Evolutionary conservation across 2,113 vertebrate genomes (phyloP), one percentile per base, ranked within the genome.

Genomic region (Nerophis ophidion): DNA sequence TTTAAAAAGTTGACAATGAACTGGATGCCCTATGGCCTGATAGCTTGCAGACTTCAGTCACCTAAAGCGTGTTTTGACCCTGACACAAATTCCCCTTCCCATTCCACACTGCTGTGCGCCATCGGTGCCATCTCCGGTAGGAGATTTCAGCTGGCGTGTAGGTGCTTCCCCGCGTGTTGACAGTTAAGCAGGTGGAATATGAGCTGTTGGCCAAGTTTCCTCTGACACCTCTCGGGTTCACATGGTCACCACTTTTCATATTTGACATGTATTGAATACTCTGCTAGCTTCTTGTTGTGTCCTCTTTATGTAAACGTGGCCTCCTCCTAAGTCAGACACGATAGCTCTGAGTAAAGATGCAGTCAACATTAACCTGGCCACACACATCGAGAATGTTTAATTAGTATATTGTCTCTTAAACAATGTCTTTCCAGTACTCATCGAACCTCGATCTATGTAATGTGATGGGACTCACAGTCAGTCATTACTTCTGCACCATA

Each of bases 101-200:
- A 51, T 66, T 63, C 33, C 65, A 15, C 35, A 49, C 56, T 46
- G 46, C 58, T 7, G 19, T 57, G 63, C 5, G 3, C 50, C 68
- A 54, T 81, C 47, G 55, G 75, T 72, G 60, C 54, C 61, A 56
- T 79, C 61, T 72, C 51, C 60, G 68, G 70, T 79, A 58, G 79
- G 79, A 76, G 62, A 72, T 79, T 76, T 73, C 72, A 81, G 65
- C 63, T 59, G 52, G 65, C 60, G 65, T 75, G 80, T 60, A 65
- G 80, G 72, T 77, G 74, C 60, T 84, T 83, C 83, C 83, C 72
- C 69, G 62, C 56, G 68, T 45, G 76, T 65, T 61, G 79, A 78
- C 73, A 66, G 64, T 52, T 73, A 64, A 60, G 58, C 48, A 49
- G 42, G 52, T 61, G 76, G 61, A 83, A 80, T 57, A 68, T 59